phyloP scores from a whole-genome alignment of 2,888 invertebrate species.

The Endomychus coccineus region DNA sequence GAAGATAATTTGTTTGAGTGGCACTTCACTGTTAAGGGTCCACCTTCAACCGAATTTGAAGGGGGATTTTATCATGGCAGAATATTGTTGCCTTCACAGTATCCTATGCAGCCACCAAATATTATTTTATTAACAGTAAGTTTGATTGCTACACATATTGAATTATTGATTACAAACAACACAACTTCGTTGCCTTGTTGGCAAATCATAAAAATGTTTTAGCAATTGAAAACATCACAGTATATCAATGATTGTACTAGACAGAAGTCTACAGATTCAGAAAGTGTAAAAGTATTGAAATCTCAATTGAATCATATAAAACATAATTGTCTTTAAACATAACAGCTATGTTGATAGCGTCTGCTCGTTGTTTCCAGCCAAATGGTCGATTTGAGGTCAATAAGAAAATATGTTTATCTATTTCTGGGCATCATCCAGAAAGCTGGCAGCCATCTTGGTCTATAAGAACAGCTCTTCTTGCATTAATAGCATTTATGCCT shows the following conservation, averaged over 20 bases:
- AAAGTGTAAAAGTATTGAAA: no score
- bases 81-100: constrained; percentile 85
- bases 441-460: constrained; percentile 98
- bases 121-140: constrained; percentile 82
- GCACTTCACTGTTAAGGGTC: constrained; percentile 93
- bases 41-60: constrained; percentile 81
- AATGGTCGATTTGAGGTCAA: constrained; percentile 90
- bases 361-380: constrained; percentile 59
- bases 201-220: neutral
- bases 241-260: no score
- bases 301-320: no score
- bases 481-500: constrained; percentile 92
- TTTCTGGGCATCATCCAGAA: constrained; percentile 95
- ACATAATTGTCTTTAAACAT: no score
- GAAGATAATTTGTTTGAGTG: constrained; percentile 96
- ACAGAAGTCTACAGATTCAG: no score
- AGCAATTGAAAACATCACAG: no score
- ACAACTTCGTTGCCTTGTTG: no score
- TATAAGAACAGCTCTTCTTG: constrained; percentile 84
- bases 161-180: no score
- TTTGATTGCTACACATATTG: no score
- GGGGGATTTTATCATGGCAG: constrained; percentile 89
- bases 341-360: no score
- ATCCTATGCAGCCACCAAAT: constrained; percentile 96
- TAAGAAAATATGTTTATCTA: constrained; percentile 91